Conservation (phyloP, 2,113 vertebrate species). For the Equus quagga region DNA sequence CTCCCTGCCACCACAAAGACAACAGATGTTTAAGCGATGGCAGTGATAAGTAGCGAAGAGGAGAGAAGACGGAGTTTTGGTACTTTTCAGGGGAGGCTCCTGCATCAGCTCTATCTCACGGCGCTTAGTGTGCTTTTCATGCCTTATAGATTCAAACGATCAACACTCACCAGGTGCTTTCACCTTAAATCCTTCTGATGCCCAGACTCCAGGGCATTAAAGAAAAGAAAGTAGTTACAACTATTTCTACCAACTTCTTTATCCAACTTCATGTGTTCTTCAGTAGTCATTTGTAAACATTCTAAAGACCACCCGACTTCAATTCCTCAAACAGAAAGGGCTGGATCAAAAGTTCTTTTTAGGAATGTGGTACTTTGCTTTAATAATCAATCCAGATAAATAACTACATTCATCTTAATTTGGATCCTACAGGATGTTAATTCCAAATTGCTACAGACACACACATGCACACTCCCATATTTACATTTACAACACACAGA, state of each 20-base stretch:
- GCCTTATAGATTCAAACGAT: not conserved
- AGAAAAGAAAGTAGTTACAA: not conserved
- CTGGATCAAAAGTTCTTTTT: not conserved
- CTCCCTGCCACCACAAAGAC: not conserved
- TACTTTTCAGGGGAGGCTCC: not conserved
- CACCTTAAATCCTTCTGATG: not conserved
- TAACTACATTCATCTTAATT: not conserved
- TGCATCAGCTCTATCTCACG: too few species aligned
- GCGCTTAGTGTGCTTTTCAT: not conserved
- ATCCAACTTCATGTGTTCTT: not conserved
- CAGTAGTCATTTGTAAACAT: not conserved
- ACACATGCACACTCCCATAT: fast-evolving
- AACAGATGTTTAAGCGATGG: not conserved
- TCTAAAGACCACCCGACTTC: not conserved
- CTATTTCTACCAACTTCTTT: not conserved
- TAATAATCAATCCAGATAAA: not conserved
- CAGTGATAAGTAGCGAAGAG: fast-evolving
- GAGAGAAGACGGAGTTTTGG: not conserved
- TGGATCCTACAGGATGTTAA: not conserved
- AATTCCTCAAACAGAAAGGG: not conserved
- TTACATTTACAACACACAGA: not conserved
- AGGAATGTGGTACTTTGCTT: not conserved
- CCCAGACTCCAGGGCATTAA: not conserved
- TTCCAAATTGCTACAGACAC: not conserved
- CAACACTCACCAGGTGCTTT: not conserved